Base-by-base conservation (phyloP, 2,113 vertebrate species). In the Myotis brandtii region DNA sequence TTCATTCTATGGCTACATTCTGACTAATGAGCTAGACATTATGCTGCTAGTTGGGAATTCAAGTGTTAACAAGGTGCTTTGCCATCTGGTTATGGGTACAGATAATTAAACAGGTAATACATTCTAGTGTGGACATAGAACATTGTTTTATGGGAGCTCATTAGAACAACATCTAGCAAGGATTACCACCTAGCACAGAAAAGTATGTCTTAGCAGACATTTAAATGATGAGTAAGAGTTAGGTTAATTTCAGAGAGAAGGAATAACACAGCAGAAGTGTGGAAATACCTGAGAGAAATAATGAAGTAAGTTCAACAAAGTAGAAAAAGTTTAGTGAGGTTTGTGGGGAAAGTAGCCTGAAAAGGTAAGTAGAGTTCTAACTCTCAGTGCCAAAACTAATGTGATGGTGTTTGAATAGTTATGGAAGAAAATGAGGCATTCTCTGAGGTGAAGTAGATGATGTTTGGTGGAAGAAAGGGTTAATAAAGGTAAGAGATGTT, bases 131-230 rank as follows among this genome's bases (percentile, higher is more conserved):
- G 46, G 82, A 79, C 50, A 23, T 37, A 56, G 46, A 84, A 46
- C 6, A 48, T 2, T 85, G 9, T 75, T 96, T 75, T 92, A 93
- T 32, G 34, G 17, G 37, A 46, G 66, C 32, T 94, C 48, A 25
- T 87, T 85, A 86, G 50, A 93, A 92, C 5, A 86, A 83, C 70
- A 95, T 87, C 90, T 95, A 43, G 8, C 6, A 76, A 73, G 13
- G n/a, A 67, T 96, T 90, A 92, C 30, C 9, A 81, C 8, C 43
- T 69, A 67, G 23, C 52, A 37, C 9, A 84, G 48, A 86, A 79
- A 86, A 66, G 59, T 79, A 54, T 86, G 18, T 90, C 14, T 86
- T 72, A 66, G 14, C 1, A 85, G 76, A 85, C 32, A 76, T 70
- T 52, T 94, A 52, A 96, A 64, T 93, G 86, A 77, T 93, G 17